Percentiles rank a stretch among this genome's conserved stretches.
Conservation (phyloP, 2,797 vertebrate genomes). For the Falco naumanni region DNA sequence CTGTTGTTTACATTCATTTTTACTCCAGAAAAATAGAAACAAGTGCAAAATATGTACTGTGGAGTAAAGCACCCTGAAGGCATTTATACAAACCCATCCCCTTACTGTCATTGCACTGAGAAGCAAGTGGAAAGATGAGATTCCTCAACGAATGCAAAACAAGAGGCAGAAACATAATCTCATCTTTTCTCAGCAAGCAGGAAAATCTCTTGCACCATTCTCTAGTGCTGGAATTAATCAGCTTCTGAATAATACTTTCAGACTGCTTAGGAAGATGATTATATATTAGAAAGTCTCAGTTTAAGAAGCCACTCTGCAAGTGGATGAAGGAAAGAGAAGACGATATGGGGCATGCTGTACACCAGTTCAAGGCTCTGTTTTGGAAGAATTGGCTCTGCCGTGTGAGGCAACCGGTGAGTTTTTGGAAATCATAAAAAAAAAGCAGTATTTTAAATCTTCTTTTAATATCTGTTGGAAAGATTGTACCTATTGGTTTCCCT, state of each 20-base stretch:
- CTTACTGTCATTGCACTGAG: slow-evolving; percentile 20
- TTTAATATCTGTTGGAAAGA: not conserved
- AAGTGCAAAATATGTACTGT: not conserved
- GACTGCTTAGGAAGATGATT: not conserved
- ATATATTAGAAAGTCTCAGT: not conserved
- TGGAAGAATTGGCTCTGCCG: slow-evolving; percentile 81
- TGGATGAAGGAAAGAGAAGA: not conserved
- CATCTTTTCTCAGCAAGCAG: not conserved
- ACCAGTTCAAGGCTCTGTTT: slow-evolving; percentile 73
- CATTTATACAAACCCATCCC: slow-evolving; percentile 22
- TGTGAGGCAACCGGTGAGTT: slow-evolving; percentile 76
- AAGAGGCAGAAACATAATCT: slow-evolving; percentile 68
- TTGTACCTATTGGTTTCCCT: not conserved
- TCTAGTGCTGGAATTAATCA: slow-evolving; percentile 24
- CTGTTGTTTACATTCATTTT: not conserved
- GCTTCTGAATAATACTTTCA: not conserved
- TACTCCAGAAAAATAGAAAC: not conserved
- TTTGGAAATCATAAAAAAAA: not conserved
- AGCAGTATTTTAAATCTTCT: not conserved
- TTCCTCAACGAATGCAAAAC: slow-evolving; percentile 30
- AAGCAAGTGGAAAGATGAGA: slow-evolving; percentile 48
- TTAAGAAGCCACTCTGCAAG: not conserved
- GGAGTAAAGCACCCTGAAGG: slow-evolving; percentile 6
- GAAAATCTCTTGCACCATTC: slow-evolving; percentile 27
- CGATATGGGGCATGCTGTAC: slow-evolving; percentile 41